Percentiles rank a stretch among this genome's conserved stretches.
Evolutionary conservation across 2,113 vertebrate species (phyloP).

Genomic region (Xerus inauris): DNA sequence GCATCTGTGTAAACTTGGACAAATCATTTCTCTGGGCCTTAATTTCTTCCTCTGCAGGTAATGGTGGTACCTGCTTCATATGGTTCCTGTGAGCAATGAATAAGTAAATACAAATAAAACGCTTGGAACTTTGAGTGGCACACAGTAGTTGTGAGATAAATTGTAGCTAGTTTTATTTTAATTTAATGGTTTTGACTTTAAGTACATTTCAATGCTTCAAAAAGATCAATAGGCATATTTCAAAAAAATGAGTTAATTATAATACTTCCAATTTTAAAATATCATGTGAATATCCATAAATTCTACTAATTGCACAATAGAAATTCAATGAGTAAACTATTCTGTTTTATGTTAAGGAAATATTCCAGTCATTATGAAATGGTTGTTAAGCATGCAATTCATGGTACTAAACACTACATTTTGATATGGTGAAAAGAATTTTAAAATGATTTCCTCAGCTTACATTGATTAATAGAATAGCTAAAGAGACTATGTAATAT

Average conservation of each 20-base stretch:
- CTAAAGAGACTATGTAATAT: background rate
- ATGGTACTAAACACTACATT: background rate
- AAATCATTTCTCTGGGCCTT: background rate
- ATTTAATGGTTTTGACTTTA: background rate
- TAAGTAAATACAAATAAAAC: background rate
- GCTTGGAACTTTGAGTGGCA: background rate
- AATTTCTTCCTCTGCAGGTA: background rate
- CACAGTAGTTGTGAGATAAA: background rate
- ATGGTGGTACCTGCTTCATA: background rate
- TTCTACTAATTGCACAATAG: background rate
- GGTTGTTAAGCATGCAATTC: background rate
- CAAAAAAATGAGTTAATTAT: background rate
- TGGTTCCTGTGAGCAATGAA: background rate
- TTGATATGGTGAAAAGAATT: background rate
- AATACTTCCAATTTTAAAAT: slow-evolving; percentile 23
- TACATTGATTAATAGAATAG: background rate
- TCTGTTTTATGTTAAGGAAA: background rate
- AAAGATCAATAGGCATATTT: slow-evolving; percentile 32
- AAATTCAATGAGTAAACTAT: background rate
- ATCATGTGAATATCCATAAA: background rate
- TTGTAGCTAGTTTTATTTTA: background rate
- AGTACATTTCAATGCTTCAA: slow-evolving; percentile 7
- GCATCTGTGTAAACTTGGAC: background rate
- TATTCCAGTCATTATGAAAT: background rate
- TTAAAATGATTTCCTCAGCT: slow-evolving; percentile 24